phyloP scores from a whole-genome alignment of 1,140 invertebrate genomes.

The Steinernema feltiae region DNA sequence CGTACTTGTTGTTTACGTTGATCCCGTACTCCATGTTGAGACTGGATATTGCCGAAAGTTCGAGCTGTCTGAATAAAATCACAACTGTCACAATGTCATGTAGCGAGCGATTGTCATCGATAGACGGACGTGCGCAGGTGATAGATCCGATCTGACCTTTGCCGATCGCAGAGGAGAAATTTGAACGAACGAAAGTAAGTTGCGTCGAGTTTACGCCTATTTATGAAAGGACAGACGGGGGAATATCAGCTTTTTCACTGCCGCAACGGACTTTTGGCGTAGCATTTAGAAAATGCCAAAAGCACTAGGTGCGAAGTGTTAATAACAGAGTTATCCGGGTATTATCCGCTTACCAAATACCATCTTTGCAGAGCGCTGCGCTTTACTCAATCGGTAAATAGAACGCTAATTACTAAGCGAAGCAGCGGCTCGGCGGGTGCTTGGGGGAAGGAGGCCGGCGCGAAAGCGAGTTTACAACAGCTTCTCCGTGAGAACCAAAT shows the following conservation, averaged over 20 bases:
- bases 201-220: too few relatives aligned
- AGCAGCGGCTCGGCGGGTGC: neutral
- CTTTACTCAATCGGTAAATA: neutral
- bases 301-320: too few relatives aligned
- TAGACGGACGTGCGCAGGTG: neutral
- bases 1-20: conserved; percentile 42
- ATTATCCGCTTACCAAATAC: too few relatives aligned
- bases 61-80: neutral
- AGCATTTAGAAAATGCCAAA: too few relatives aligned
- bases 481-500: conserved; percentile 3
- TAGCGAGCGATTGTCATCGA: neutral
- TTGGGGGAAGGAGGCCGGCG: neutral
- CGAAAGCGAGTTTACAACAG: conserved; percentile 8
- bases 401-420: conserved; percentile 4
- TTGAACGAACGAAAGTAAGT: too few relatives aligned
- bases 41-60: neutral
- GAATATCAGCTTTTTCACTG: too few relatives aligned
- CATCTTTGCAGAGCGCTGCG: too few relatives aligned
- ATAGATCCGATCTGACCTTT: neutral
- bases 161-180: too few relatives aligned
- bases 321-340: neutral
- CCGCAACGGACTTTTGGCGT: too few relatives aligned
- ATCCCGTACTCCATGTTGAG: conserved; percentile 32
- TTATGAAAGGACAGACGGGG: too few relatives aligned
- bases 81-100: too few relatives aligned